These are phyloP conservation scores for Sardinella longiceps DNA, from an alignment of 2,797 vertebrate species.

Conservation along the genomic window DNA sequence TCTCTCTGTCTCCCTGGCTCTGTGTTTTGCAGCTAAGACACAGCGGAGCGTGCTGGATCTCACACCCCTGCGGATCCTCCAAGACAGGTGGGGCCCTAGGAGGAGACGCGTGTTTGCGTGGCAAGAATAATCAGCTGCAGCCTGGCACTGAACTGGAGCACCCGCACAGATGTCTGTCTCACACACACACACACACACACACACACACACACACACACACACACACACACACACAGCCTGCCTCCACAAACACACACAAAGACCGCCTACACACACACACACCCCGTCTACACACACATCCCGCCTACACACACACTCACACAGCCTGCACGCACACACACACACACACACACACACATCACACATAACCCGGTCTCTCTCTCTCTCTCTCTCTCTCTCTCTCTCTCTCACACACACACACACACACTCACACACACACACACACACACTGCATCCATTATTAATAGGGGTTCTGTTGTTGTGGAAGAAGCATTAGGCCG, in stretches of 20 bases:
- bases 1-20: not conserved
- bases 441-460: slow-evolving; percentile 40
- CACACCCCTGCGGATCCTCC: not conserved
- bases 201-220: slow-evolving; percentile 8
- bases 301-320: too few species aligned
- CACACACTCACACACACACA: slow-evolving; percentile 5
- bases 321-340: too few species aligned
- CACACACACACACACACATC: slow-evolving; percentile 8
- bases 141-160: not conserved
- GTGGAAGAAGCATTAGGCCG: slow-evolving; percentile 35
- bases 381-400: too few species aligned
- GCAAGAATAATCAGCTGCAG: slow-evolving; percentile 12
- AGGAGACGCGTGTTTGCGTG: not conserved
- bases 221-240: too few species aligned
- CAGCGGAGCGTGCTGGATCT: not conserved
- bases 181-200: slow-evolving; percentile 9
- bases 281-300: too few species aligned
- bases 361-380: too few species aligned
- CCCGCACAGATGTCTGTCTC: slow-evolving; percentile 8
- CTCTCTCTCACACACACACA: slow-evolving; percentile 6
- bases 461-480: slow-evolving; percentile 47
- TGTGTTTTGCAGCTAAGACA: not conserved
- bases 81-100: slow-evolving; percentile 1
- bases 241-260: too few species aligned
- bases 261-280: too few species aligned